Base-by-base conservation (phyloP, 1,140 invertebrate genomes). In the Camponotus vicinus region DNA sequence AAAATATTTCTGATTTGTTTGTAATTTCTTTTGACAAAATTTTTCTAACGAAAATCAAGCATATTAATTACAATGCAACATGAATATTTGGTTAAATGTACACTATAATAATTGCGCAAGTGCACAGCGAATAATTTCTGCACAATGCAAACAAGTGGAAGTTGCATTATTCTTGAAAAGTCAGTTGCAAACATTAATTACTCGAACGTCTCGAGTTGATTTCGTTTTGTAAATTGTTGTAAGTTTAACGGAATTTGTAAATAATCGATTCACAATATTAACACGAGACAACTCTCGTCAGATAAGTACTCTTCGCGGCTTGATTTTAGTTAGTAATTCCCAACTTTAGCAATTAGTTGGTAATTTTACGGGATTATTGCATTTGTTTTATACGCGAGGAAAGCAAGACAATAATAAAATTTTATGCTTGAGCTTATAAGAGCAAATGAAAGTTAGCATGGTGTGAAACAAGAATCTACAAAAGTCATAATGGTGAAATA, bases 201-300 rank as follows among this genome's bases (percentile, higher is more conserved):
- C 13, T 32, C 5, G 5, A 82, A 57, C 0, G 8, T 37, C 15
- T 2, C 9, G 21, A 32, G 15, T 57, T 42, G 18, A 59, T 71
- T 82, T 42, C 3, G 21, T 82, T 80, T 52, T 52, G 15, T 18
- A 70, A 80, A 13, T 9, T 13, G n/a, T 42, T n/a, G 59, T 42
- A 59, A 71, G 49, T 69, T 80, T 15, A 3, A 15, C 13, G 34
- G 13, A 82, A 71, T 82, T 71, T 71, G 21, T 71, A 59, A 71
- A 82, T 82, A 82, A 71, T 82, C 37, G 18, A 59, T 80, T 70
- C 3, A 18, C 42, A 32, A 80, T 80, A 71, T 70, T 71, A 80
- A 11, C 27, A 45, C 21, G 15, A 71, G 18, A 21, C 18, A 80
- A 70, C 15, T 80, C 49, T 80, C 34, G 27, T 57, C 21, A 57